A percentile compares a stretch with the other conserved stretches of the same genome.
These are phyloP conservation scores for Porites evermanni DNA, from an alignment of 92 coral and sea anemone genomes.

Conservation along the genomic window DNA sequence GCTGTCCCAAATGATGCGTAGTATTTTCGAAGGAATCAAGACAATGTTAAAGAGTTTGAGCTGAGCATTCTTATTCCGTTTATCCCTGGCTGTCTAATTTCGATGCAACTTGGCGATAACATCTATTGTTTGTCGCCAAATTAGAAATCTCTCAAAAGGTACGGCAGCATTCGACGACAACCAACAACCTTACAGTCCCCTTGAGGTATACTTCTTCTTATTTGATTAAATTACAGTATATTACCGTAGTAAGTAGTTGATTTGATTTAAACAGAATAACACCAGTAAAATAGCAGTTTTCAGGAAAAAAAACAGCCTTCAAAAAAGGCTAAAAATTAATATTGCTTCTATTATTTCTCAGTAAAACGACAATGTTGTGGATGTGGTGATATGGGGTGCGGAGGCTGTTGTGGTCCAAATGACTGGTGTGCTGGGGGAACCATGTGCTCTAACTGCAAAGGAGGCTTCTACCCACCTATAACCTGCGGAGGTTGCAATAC, in stretches of 20 bases:
- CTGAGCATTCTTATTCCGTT: not conserved
- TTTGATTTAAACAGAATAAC: no score
- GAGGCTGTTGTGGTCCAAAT: constrained; percentile 52
- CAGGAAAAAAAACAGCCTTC: not conserved
- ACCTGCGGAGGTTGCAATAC: constrained; percentile 77
- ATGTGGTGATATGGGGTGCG: constrained; percentile 52
- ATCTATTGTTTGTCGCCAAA: not conserved
- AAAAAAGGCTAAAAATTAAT: not conserved
- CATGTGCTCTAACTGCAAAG: constrained; percentile 77
- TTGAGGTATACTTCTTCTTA: constrained; percentile 1
- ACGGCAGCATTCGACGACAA: not conserved
- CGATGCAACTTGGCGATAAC: not conserved
- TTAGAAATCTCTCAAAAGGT: not conserved
- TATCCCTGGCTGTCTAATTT: no score
- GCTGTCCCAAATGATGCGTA: no score
- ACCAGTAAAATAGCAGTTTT: not conserved
- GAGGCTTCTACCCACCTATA: constrained; percentile 77
- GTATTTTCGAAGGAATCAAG: no score
- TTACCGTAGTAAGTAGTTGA: no score
- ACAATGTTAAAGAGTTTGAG: no score
- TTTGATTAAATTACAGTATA: not conserved
- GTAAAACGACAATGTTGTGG: constrained; percentile 59
- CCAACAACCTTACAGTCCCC: not conserved
- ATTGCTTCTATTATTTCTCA: not conserved
- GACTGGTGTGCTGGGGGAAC: constrained; percentile 72